Evolutionary conservation across 2,888 invertebrate species (phyloP), one percentile per base, ranked within the genome.

Genomic region (Drosophila villosipedis): DNA sequence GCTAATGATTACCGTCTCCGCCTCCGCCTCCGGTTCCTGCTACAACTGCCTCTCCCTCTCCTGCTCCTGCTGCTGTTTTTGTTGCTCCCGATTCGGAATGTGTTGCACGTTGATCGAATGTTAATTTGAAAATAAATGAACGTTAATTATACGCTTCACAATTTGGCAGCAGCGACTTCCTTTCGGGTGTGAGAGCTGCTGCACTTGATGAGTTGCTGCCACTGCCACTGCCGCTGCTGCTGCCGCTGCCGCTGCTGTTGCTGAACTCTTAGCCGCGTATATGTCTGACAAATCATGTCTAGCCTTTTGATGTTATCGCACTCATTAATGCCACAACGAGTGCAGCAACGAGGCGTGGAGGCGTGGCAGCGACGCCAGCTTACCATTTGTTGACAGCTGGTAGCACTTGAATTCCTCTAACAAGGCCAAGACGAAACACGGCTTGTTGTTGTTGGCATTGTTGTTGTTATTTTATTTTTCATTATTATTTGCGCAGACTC

Each of bases 71-170:
- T 4, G 3, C 30, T 19, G 4, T n/a, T 28, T 28, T 25, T 25
- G 47, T 28, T 49, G 67, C 64, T 69, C 53, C 31, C 43, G 62
- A 39, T 60, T 68, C 22, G 2, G 14, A 35, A 33, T 41, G 37
- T 31, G 54, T 35, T 68, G 37, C 60, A 59, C 69, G 62, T 74
- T 80, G 80, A 87, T 85, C 89, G 70, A 87, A 89, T 89, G 85
- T 89, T 91, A 91, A 91, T 91, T 79, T 71, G 83, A 83, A 91
- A 91, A 90, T 91, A 91, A 91, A 91, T 91, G 89, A 82, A 81
- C 66, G 84, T 86, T 91, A 91, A 91, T 91, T 91, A 91, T 88
- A 90, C 81, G 81, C 80, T 84, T 78, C 65, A 67, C 59, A 54
- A 47, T 67, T 66, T 59, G 62, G 58, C 53, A 63, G 58, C 67